phyloP scores from a whole-genome alignment of 2,888 invertebrate genomes.

The Acheta domesticus region DNA sequence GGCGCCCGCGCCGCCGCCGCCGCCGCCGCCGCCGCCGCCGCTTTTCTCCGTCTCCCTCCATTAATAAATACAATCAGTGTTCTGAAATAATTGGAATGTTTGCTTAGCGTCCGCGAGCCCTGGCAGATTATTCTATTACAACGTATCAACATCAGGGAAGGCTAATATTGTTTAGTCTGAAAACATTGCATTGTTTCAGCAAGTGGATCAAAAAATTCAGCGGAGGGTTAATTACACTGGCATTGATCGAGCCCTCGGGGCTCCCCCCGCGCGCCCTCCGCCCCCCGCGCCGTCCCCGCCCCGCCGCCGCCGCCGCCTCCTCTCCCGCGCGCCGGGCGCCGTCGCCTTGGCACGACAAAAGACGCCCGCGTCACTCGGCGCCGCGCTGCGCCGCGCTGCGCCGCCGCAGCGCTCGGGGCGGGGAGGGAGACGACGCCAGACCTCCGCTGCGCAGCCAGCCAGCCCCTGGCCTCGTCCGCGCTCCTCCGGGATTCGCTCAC shows the following conservation, averaged over 20 bases:
- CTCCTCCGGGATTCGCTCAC: too few relatives aligned
- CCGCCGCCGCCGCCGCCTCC: constrained; percentile 49
- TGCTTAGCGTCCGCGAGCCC: constrained; percentile 40
- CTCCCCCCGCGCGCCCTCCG: constrained; percentile 43
- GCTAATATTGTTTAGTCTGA: constrained; percentile 64
- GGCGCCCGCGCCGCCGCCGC: not conserved
- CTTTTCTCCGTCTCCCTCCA: constrained; percentile 42
- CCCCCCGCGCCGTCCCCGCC: constrained; percentile 46
- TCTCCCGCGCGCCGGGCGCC: constrained; percentile 46
- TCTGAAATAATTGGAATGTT: constrained; percentile 50
- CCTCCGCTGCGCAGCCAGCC: too few relatives aligned
- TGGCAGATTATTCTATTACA: constrained; percentile 69
- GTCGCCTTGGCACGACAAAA: constrained; percentile 42
- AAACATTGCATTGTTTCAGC: constrained; percentile 63
- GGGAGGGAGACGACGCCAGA: too few relatives aligned
- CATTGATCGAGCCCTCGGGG: constrained; percentile 51
- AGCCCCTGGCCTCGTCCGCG: too few relatives aligned
- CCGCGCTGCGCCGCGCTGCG: not conserved
- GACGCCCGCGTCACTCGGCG: not conserved
- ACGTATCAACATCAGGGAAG: constrained; percentile 62
- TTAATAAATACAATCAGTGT: constrained; percentile 48
- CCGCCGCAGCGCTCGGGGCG: too few relatives aligned
- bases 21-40: not conserved
- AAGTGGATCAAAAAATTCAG: constrained; percentile 64
- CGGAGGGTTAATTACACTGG: constrained; percentile 60